Base-by-base conservation (phyloP, 2,797 vertebrate species). In the Phoxinus dragarum region DNA sequence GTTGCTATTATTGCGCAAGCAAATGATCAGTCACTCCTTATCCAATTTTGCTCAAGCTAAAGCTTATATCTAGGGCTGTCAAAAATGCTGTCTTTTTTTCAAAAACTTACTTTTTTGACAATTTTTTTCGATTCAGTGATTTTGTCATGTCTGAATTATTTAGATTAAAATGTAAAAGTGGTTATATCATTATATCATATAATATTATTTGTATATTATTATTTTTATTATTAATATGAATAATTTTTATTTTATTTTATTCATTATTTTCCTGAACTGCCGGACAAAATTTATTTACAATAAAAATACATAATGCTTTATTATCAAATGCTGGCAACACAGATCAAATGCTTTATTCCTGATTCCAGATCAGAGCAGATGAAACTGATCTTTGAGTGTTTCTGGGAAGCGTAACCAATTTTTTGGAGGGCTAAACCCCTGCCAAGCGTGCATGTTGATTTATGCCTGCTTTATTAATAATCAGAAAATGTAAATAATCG, bases 401-500 rank as follows among this genome's bases (percentile, higher is more conserved):
- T 77, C 14, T n/a, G 34, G 23, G 23, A 38, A 59, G 23, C 6
- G 12, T 11, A 38, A 27, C 21, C 52, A 40, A 16, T 77, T 59
- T 77, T 59, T 77, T 8, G 4, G 6, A 77, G 54, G 3, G 11
- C 36, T 77, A 44, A 47, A 67, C n/a, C 47, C 11, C 21, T 66
- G 31, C 10, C 59, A 38, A 42, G 59, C 23, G 0, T 49, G 31
- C 31, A 75, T 1, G 0, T 21, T 42, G 11, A 78, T 19, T 69
- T 38, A 31, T 69, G 23, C 2, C 2, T 66, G 11, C 47, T 84
- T 75, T 66, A 12, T 42, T 64, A 74, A 71, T 80, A 84, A 88
- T 88, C 42, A 56, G 42, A 16, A n/a, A 31, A 72, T 86, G 27
- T 81, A 71, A 86, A 73, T 72, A 56, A 59, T 59, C 86, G 61